Evolutionary conservation across 1,140 invertebrate species (phyloP), one percentile per base, ranked within the genome.

Genomic region (Eurosta solidaginis): DNA sequence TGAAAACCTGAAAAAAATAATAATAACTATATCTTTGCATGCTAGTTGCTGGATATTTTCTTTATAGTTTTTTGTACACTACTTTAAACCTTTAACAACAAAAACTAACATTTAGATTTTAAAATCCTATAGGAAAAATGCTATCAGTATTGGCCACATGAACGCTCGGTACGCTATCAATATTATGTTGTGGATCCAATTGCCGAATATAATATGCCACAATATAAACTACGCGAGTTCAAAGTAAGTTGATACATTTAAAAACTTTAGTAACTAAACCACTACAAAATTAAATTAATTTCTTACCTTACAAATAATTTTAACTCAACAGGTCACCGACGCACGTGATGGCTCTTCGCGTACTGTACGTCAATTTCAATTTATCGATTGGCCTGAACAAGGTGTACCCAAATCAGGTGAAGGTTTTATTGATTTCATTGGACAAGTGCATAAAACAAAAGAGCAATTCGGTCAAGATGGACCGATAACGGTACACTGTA

Each of bases 391-490:
- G 98, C 98, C 98, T 0, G 98, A 99, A 88, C 96, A 98, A 87
- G 86, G 87, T 33, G 97, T 99, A 25, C 98, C 98, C 1, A 98
- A 99, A 87, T 97, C 96, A 42, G 98, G 97, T 1, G 98, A 99
- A 87, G 96, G 96, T 25, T 99, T 99, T 88, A 98, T 99, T 81
- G 96, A 98, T 88, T 97, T 98, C 87, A 97, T 99, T 82, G 97
- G 97, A 14, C 98, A 99, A 88, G 98, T 99, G 44, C 98, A 99
- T 89, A 99, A 99, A 90, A 99, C 98, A 40, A 99, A 99, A 89
- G 97, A 99, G 87, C 97, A 99, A 88, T 99, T 99, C 89, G 98
- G 98, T 25, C 97, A 99, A 87, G 97, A 99, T 87, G 98, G 98
- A 17, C 98, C 98, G 20, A 99, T 99, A 80, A 97, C 97, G 45